A percentile compares a stretch with the other conserved stretches of the same genome.
Evolutionary conservation across 1,140 invertebrate species (phyloP).

Genomic region (Aphidius gifuensis): DNA sequence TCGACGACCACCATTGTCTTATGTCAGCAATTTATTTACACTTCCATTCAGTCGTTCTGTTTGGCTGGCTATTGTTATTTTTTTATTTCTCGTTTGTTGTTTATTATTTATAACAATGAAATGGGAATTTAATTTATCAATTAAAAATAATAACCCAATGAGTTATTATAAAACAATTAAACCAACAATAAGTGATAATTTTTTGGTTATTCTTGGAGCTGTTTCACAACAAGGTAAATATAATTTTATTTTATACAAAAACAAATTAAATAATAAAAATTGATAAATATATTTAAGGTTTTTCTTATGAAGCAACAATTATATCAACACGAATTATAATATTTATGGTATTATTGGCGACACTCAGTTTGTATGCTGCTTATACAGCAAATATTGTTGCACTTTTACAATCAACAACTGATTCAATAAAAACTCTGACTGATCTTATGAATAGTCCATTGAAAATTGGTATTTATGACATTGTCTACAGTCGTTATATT

Average conservation of each 20-base stretch:
- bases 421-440: constrained; percentile 58
- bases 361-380: constrained; percentile 57
- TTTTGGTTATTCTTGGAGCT: constrained; percentile 39
- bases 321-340: constrained; percentile 38
- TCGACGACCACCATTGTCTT: constrained; percentile 65
- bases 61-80: constrained; percentile 56
- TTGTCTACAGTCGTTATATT: constrained; percentile 61
- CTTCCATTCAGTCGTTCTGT: constrained; percentile 61
- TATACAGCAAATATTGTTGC: constrained; percentile 67
- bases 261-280: background rate
- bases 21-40: constrained; percentile 63
- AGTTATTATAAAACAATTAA: constrained; percentile 12
- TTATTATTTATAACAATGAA: constrained; percentile 49
- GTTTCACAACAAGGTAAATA: constrained; percentile 42
- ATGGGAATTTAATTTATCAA: constrained; percentile 40
- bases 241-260: background rate
- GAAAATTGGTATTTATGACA: constrained; percentile 61
- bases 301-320: constrained; percentile 34
- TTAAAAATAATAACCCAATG: no score
- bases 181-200: constrained; percentile 36
- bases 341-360: constrained; percentile 36
- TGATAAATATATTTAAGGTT: constrained; percentile 29
- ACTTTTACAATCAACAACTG: constrained; percentile 63
- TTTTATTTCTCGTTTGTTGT: constrained; percentile 52
- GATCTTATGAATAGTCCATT: constrained; percentile 62